Conservation (phyloP, 2,888 invertebrate genomes). For the Panorpa germanica region DNA sequence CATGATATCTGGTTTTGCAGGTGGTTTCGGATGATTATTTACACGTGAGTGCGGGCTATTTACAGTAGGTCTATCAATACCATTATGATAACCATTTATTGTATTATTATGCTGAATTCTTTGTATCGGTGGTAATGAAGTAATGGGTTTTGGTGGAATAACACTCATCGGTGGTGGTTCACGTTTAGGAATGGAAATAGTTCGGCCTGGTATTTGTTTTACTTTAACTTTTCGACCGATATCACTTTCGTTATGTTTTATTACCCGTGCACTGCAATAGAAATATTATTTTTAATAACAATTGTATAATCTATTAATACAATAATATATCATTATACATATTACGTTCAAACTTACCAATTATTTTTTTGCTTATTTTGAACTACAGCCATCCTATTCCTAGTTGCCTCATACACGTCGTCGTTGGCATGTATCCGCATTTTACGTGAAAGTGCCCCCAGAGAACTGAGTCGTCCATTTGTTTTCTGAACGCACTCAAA, state of each 20-base stretch:
- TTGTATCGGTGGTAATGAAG: too few relatives aligned
- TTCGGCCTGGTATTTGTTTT: conserved; percentile 26
- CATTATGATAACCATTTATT: too few relatives aligned
- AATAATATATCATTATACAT: conserved; percentile 11
- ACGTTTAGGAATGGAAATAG: too few relatives aligned
- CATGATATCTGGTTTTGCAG: conserved; percentile 45
- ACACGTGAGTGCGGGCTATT: conserved; percentile 12
- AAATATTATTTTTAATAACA: conserved; percentile 11
- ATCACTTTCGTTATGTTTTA: conserved; percentile 79
- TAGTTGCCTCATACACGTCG: conserved; percentile 85
- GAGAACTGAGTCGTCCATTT: conserved; percentile 49
- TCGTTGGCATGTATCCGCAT: conserved; percentile 90
- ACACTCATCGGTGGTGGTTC: conserved; percentile 4
- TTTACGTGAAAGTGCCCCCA: conserved; percentile 72
- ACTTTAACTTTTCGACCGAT: conserved; percentile 77
- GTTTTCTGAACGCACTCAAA: conserved; percentile 78
- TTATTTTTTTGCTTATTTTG: conserved; percentile 88
- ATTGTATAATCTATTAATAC: too few relatives aligned
- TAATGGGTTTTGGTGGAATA: conserved; percentile 7
- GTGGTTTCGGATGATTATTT: conserved; percentile 22
- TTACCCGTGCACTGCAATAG: conserved; percentile 68
- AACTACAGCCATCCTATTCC: conserved; percentile 77
- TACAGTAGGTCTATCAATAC: too few relatives aligned
- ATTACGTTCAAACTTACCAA: conserved; percentile 35
- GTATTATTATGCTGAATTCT: too few relatives aligned